Base-by-base conservation (phyloP, 2,888 invertebrate genomes). In the Coelopa pilipes region DNA sequence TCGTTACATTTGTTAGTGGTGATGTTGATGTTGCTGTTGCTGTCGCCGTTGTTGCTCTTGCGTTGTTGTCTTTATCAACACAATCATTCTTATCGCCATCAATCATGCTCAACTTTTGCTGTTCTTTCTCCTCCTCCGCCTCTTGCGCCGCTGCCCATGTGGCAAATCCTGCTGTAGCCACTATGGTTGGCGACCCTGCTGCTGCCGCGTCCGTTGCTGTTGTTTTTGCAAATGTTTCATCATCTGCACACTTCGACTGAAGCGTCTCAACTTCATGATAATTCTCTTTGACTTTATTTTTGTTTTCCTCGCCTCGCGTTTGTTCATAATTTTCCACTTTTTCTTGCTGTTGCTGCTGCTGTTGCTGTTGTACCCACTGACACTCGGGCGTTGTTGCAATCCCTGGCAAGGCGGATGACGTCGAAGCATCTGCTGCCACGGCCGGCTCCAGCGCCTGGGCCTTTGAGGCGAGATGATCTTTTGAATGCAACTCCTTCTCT, bases 321-420 rank as follows among this genome's bases (percentile, higher is more conserved):
- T 70, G 45, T 69, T 68, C 17, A 17, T 34, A 50, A 57, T 53
- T 45, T 70, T 53, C 12, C 59, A 62, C 21, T 62, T 21, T 17
- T 34, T 74, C 55, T 12, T 60, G 72, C 68, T 74, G 72, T 47
- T 70, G 65, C 75, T 45, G 69, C n/a, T 73, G 13, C 19, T 71
- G 62, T 34, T 17, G 73, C 34, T 73, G 70, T 63, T 70, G 70
- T 70, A 34, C 76, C 74, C 77, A 81, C 81, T 79, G 79, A 80
- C 76, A 79, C 76, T 78, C 24, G 15, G 49, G 19, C 10, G 57
- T 49, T 53, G 12, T 24, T 65, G 68, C 50, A 59, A 53, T 15
- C 63, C 24, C 15, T 17, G 65, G 10, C 63, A 50, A 12, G 5
- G 63, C 12, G n/a, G 34, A 34, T 71, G 62, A 12, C 13, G 63